Conservation (phyloP, 2,797 vertebrate species). For the Pterois miles region DNA sequence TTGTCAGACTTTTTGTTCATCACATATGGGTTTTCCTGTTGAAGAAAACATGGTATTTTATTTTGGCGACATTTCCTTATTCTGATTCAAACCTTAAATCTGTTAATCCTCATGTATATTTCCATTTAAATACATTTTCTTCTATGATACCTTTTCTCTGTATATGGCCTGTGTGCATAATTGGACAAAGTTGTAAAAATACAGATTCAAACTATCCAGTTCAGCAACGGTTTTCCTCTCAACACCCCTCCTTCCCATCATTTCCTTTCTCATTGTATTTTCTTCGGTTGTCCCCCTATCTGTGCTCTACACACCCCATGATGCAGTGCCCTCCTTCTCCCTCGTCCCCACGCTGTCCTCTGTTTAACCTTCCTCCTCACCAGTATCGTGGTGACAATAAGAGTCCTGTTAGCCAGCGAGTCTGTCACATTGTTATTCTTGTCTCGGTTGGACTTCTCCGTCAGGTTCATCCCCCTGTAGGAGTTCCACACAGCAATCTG, state of each 20-base stretch:
- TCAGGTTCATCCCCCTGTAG: conserved; percentile 94
- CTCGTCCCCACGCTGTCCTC: conserved; percentile 23
- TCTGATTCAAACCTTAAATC: too few species aligned
- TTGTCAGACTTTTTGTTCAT: conserved; percentile 98
- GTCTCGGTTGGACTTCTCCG: conserved; percentile 84
- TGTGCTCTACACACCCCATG: conserved; percentile 12
- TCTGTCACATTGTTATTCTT: conserved; percentile 90
- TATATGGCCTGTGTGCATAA: background rate
- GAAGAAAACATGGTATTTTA: background rate
- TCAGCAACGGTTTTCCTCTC: background rate
- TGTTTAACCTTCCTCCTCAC: conserved; percentile 76
- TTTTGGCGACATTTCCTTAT: background rate
- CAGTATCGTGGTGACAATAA: conserved; percentile 97
- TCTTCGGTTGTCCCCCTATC: conserved; percentile 8
- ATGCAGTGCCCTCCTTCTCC: conserved; percentile 2
- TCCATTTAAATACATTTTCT: background rate
- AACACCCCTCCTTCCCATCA: background rate
- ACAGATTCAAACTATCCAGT: background rate
- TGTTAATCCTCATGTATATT: too few species aligned
- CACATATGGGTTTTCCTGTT: conserved; percentile 97
- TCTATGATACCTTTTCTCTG: background rate
- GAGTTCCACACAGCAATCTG: conserved; percentile 98
- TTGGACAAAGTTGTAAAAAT: background rate
- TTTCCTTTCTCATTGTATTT: background rate
- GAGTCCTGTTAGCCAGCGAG: conserved; percentile 94